Base-by-base conservation (phyloP, 2,888 invertebrate genomes). In the Thymelicus acteon region DNA sequence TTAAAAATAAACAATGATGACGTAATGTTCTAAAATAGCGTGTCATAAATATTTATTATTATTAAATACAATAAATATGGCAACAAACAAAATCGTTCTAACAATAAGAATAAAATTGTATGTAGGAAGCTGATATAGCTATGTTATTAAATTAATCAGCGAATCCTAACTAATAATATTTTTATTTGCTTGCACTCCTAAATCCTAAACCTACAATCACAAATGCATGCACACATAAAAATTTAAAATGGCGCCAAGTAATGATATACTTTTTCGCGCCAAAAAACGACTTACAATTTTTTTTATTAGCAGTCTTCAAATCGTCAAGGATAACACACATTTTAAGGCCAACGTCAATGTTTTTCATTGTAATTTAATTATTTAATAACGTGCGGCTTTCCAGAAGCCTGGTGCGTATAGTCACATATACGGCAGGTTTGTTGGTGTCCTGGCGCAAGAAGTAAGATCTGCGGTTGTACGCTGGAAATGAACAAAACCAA, bases 381-480 rank as follows among this genome's bases (percentile, higher is more conserved):
- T 72, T 74, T 74, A 74, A 60, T 76, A 75, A 48, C 75, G 71
- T 67, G 84, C 84, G 78, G 94, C 80, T 79, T 80, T 83, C 85
- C 85, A 85, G 76, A 80, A 84, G 85, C 87, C 86, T 75, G 74
- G 82, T 12, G 80, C 84, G 76, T 80, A 80, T 72, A 85, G 91
- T 93, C 92, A 93, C 92, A 93, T 92, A 83, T 87, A 92, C 13
- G 93, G 93, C 12, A 93, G 82, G 78, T 91, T 93, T 47, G 91
- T 90, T 2, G 90, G 86, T 0, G 86, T 83, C 31, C 86, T 83
- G 7, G 76, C 71, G 54, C 74, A 74, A 3, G 79, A 73, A 2
- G 77, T 71, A 70, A 83, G n/a, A 1, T 85, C 86, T 19, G 79
- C 70, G 12, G 80, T 82, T 68, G 75, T 80, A 60, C 84, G 83